Percentiles rank a stretch among this genome's conserved stretches.
phyloP scores from a whole-genome alignment of 2,113 vertebrate species.

The Platichthys stellatus region DNA sequence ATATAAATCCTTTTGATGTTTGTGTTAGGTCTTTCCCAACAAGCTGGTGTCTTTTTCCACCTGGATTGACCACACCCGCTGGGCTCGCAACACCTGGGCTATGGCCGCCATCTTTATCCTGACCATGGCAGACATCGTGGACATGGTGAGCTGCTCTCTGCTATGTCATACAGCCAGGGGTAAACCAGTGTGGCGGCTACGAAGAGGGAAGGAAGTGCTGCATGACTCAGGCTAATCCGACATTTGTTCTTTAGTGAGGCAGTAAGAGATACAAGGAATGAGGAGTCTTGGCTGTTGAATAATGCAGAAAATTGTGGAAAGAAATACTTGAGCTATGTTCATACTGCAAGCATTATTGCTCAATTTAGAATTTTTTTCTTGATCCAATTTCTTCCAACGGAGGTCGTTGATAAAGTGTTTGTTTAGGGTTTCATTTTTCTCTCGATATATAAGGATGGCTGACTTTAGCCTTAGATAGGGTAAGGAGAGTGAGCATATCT shows the following conservation, averaged over 20 bases:
- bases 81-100: slow-evolving; percentile 97
- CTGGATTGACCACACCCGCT: slow-evolving; percentile 96
- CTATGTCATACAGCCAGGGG: background rate
- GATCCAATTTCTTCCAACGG: too few relatives aligned
- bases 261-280: background rate
- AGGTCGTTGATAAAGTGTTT: too few relatives aligned
- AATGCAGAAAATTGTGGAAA: background rate
- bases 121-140: slow-evolving; percentile 89
- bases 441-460: too few relatives aligned
- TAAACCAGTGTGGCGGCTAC: background rate
- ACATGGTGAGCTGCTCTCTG: slow-evolving; percentile 87
- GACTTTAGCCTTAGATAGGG: too few relatives aligned
- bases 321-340: too few relatives aligned
- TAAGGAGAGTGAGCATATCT: too few relatives aligned
- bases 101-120: slow-evolving; percentile 95
- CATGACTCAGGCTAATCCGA: background rate
- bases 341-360: too few relatives aligned
- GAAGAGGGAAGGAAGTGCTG: background rate
- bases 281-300: background rate
- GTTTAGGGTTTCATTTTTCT: too few relatives aligned
- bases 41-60: slow-evolving; percentile 94
- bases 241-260: background rate
- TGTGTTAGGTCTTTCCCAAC: slow-evolving; percentile 88
- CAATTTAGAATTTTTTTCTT: too few relatives aligned
- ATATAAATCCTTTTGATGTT: background rate